Conservation (phyloP, 2,888 invertebrate genomes). For the Kryphioiulus occultus region DNA sequence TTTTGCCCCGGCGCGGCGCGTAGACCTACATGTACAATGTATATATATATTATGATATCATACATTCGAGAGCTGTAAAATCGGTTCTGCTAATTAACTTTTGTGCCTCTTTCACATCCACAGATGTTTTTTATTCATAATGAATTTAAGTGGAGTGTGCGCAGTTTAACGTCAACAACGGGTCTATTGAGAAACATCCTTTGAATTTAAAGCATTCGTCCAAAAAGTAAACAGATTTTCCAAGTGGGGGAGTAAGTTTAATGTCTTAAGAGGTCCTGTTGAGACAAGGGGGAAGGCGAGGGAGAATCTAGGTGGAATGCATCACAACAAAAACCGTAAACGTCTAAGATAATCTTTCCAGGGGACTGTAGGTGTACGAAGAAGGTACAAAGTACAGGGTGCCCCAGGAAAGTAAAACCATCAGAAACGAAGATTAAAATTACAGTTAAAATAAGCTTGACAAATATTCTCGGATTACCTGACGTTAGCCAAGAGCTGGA, state of each 20-base stretch:
- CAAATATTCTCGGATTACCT: too few species aligned
- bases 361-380: neutral
- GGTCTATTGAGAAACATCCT: slow-evolving; percentile 26
- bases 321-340: slow-evolving; percentile 31
- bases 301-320: slow-evolving; percentile 35
- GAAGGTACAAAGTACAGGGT: slow-evolving; percentile 21
- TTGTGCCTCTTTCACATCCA: neutral
- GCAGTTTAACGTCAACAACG: slow-evolving; percentile 26
- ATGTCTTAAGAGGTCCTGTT: slow-evolving; percentile 35
- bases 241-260: slow-evolving; percentile 29
- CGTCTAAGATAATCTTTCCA: slow-evolving; percentile 18
- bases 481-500: neutral
- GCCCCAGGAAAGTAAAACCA: neutral
- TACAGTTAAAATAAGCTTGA: too few species aligned
- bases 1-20: neutral
- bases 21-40: too few species aligned
- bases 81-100: slow-evolving; percentile 2
- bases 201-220: neutral
- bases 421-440: too few species aligned
- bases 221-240: slow-evolving; percentile 11
- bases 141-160: neutral
- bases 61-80: slow-evolving; percentile 21
- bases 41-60: neutral
- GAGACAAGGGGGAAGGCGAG: slow-evolving; percentile 23
- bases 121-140: slow-evolving; percentile 13